A percentile compares a stretch with the other conserved stretches of the same genome.
These are phyloP conservation scores for Notarius lentiginosus DNA, from an alignment of 2,113 vertebrate genomes.

Conservation along the genomic window DNA sequence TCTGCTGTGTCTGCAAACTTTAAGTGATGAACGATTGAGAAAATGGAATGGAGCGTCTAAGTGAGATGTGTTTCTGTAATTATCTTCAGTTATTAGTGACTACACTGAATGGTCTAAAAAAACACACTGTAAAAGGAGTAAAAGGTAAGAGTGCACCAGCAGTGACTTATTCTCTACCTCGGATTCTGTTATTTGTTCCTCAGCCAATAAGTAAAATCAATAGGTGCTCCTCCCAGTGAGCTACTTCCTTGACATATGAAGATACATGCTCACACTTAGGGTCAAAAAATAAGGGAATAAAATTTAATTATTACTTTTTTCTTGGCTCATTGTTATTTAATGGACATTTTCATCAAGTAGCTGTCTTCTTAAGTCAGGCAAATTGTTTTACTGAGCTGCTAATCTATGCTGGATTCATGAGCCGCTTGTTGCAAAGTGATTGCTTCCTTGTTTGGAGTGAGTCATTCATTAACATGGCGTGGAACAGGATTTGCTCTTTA, in stretches of 20 bases:
- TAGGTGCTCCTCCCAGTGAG: constrained; percentile 84
- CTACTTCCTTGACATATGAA: constrained; percentile 84
- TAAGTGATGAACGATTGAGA: background rate
- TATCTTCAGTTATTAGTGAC: background rate
- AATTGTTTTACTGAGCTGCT: constrained; percentile 39
- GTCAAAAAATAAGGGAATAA: constrained; percentile 82
- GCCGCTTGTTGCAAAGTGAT: constrained; percentile 34
- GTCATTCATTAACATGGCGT: constrained; percentile 37
- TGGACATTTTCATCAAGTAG: constrained; percentile 23
- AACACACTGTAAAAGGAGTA: constrained; percentile 59
- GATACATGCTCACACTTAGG: constrained; percentile 80
- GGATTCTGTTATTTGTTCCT: constrained; percentile 91
- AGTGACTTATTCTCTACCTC: constrained; percentile 83
- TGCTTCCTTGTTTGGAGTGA: constrained; percentile 39
- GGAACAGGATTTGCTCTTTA: constrained; percentile 45
- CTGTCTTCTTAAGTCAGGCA: constrained; percentile 27
- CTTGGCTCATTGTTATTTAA: constrained; percentile 25
- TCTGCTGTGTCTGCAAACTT: background rate
- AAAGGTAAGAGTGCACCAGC: constrained; percentile 76
- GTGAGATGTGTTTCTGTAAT: constrained; percentile 18
- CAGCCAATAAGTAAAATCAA: constrained; percentile 91
- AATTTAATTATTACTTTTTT: constrained; percentile 66
- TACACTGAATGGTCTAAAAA: constrained; percentile 24
- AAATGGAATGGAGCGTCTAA: background rate
- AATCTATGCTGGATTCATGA: constrained; percentile 48